Conservation (phyloP, 2,113 vertebrate species). For the Serilophus lunatus region DNA sequence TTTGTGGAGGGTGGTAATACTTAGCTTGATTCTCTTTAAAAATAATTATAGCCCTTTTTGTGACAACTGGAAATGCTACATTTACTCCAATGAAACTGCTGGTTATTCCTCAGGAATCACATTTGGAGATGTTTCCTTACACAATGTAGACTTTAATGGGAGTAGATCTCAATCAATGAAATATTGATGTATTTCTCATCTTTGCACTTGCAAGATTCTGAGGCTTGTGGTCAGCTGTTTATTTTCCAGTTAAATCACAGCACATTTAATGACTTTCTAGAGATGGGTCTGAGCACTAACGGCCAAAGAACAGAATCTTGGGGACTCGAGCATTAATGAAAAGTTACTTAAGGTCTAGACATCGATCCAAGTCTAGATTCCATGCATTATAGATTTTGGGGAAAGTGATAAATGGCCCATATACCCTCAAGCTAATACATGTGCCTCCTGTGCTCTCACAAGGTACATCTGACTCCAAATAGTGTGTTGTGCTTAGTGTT, state of each 20-base stretch:
- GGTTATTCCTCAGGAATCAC: conserved; percentile 34
- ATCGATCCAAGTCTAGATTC: background rate
- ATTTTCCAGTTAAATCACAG: background rate
- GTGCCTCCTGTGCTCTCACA: background rate
- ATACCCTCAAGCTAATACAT: background rate
- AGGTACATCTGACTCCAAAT: background rate
- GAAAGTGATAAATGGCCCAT: background rate
- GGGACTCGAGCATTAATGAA: conserved; percentile 43
- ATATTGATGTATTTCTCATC: conserved; percentile 33
- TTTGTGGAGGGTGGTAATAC: conserved; percentile 4
- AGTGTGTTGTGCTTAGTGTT: background rate
- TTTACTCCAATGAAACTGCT: conserved; percentile 25
- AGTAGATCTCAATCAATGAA: conserved; percentile 39
- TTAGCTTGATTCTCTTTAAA: conserved; percentile 52
- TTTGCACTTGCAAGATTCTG: background rate
- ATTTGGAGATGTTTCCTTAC: conserved; percentile 49
- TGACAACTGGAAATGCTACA: conserved; percentile 1
- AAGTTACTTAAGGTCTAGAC: conserved; percentile 44
- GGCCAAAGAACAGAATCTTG: conserved; percentile 19
- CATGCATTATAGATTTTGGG: background rate
- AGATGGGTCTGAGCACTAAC: background rate
- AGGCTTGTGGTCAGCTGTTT: background rate
- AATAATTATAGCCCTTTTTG: conserved; percentile 54
- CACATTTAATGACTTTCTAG: background rate
- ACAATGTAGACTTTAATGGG: conserved; percentile 8